These are phyloP conservation scores for Diceros bicornis DNA, from an alignment of 2,797 vertebrate genomes.

Conservation along the genomic window DNA sequence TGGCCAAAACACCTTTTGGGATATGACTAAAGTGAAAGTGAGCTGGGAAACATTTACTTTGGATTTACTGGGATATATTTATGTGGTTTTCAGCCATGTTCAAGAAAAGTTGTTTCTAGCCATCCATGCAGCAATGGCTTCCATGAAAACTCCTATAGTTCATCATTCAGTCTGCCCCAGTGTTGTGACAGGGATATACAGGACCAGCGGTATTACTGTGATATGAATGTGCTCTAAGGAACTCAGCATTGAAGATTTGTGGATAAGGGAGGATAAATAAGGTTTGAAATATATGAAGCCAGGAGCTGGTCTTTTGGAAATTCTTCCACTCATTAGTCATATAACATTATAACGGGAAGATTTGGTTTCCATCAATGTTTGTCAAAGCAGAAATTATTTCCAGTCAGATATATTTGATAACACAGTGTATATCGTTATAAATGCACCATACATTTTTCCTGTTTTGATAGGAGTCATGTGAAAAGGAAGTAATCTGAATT, in stretches of 20 bases:
- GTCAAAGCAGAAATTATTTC: constrained; percentile 26
- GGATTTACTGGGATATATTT: background rate
- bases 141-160: background rate
- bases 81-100: background rate
- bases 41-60: constrained; percentile 28
- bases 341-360: background rate
- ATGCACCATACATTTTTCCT: background rate
- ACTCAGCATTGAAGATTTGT: background rate
- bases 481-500: constrained; percentile 50
- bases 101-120: background rate
- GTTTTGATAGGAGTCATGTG: background rate
- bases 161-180: background rate
- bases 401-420: constrained; percentile 18
- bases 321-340: background rate
- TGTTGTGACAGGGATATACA: background rate
- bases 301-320: background rate
- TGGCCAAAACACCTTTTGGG: background rate
- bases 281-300: background rate
- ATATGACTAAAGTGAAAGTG: background rate
- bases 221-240: background rate
- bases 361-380: background rate
- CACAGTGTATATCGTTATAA: background rate
- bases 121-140: background rate
- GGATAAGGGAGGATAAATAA: background rate
- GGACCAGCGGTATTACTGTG: background rate